A percentile compares a stretch with the other conserved stretches of the same genome.
These are phyloP conservation scores for Distichodus sexfasciatus DNA, from an alignment of 2,797 vertebrate genomes.

Conservation along the genomic window DNA sequence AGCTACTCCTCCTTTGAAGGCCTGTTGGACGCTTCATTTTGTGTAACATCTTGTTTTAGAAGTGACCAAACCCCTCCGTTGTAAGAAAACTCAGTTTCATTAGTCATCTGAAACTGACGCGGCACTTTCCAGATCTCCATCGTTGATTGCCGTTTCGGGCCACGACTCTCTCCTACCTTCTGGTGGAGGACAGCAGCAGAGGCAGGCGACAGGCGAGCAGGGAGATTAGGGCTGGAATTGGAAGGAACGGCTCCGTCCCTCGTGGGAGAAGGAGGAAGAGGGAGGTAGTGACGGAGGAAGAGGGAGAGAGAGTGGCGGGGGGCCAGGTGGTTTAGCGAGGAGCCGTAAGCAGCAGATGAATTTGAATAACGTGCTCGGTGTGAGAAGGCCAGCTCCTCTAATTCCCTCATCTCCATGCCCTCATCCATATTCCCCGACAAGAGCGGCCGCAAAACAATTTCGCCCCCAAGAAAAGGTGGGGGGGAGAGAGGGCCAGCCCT, in stretches of 20 bases:
- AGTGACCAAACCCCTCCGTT: too few relatives aligned
- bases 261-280: neutral
- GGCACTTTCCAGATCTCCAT: too few relatives aligned
- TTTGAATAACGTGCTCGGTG: conserved; percentile 52
- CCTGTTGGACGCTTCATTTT: too few relatives aligned
- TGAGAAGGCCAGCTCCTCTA: conserved; percentile 62
- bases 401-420: conserved; percentile 67
- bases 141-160: too few relatives aligned
- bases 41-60: too few relatives aligned
- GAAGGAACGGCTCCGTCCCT: neutral
- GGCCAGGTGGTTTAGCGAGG: conserved; percentile 2
- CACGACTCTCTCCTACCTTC: too few relatives aligned
- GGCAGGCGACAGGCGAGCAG: neutral
- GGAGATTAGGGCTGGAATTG: neutral
- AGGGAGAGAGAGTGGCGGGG: neutral
- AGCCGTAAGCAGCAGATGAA: conserved; percentile 38
- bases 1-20: too few relatives aligned
- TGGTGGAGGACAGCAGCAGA: neutral
- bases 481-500: conserved; percentile 63
- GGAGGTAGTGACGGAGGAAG: neutral
- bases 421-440: conserved; percentile 76
- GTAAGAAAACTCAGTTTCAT: too few relatives aligned
- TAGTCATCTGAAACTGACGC: too few relatives aligned
- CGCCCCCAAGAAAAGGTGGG: conserved; percentile 58
- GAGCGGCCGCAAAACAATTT: conserved; percentile 71